Evolutionary conservation across 2,797 vertebrate species (phyloP), one percentile per base, ranked within the genome.

Genomic region (Tinamus major): DNA sequence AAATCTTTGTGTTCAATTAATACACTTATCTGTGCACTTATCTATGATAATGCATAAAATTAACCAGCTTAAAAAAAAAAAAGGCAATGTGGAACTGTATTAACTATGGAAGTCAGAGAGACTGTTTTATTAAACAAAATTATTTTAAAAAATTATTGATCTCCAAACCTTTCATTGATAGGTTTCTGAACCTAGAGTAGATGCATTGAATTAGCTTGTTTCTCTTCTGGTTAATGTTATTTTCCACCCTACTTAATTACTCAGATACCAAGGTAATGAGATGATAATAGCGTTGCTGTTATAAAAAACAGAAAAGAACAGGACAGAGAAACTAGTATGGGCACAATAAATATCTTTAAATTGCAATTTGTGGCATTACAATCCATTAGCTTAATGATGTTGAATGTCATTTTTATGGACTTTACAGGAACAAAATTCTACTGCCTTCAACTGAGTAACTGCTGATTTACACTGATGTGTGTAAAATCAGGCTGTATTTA

Each of bases 1-100:
- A 18, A 92, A 81, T 84, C 85, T 92, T 42, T 29, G 1, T 70
- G 84, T 78, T 69, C 90, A 94, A 87, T 90, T 90, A 92, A 56
- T 53, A 55, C 19, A 53, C 4, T 51, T 92, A 56, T 13, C 8
- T 49, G 48, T 49, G 48, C 48, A 49, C 23, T 49, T 49, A 49
- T 49, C 48, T 49, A 49, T 49, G 48, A 23, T 49, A 49, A 41
- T 35, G 23, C 59, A 59, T 24, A 84, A 88, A 86, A 86, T 81
- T 42, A 72, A 13, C 51, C 37, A 70, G 35, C 65, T 84, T 65
- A 65, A 58, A 87, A 84, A 48, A 64, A 64, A 44, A 67, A 23
- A 46, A 15, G 19, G 9, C 31, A 49, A 13, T 65, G 26, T 83
- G 58, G 56, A 87, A 79, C 37, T 64, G 9, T 55, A 13, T 61